Base-by-base conservation (phyloP, 2,797 vertebrate species). In the Karalla daura region DNA sequence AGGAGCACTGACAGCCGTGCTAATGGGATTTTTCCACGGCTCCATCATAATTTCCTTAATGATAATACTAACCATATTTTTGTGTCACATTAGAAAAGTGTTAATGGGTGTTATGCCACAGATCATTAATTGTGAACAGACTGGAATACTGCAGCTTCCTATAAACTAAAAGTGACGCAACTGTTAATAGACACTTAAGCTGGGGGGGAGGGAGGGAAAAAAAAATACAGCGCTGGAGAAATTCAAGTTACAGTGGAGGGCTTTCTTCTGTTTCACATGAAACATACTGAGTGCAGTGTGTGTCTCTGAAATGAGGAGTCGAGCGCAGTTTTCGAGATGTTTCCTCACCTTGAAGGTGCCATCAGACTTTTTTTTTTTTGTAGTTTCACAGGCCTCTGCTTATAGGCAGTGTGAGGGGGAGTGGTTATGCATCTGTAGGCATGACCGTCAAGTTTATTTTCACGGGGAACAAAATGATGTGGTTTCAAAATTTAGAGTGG, bases 1-100 rank as follows among this genome's bases (percentile, higher is more conserved):
- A 93, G 83, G 78, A 87, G 77, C 87, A 88, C 86, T 92, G 90
- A 92, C 92, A 92, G 91, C 88, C 84, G 76, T 78, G 91, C 87
- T 93, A 92, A 93, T 93, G 91, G 92, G 86, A 89, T 91, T 94
- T 90, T 92, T 89, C 86, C 76, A 88, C 71, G 80, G 79, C 87
- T 91, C 87, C 85, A 84, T 92, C 90, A 92, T 92, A 88, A 92
- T 91, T 93, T 91, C 87, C 87, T 91, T 92, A 93, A 93, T 93
- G 91, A 93, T 93, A 92, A 91, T 90, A 85, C 89, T 83, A 91
- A 86, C 88, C 86, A 91, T 91, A 91, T 89, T 92, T 92, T 91
- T 85, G 80, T 89, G 86, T 92, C 86, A 92, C 88, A 92, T 93
- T 91, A 91, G 75, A 91, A 90, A 91, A 83, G 88, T 89, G 88